A percentile compares a stretch with the other conserved stretches of the same genome.
Evolutionary conservation across 2,888 invertebrate species (phyloP).

Genomic region (Fabriciana adippe): DNA sequence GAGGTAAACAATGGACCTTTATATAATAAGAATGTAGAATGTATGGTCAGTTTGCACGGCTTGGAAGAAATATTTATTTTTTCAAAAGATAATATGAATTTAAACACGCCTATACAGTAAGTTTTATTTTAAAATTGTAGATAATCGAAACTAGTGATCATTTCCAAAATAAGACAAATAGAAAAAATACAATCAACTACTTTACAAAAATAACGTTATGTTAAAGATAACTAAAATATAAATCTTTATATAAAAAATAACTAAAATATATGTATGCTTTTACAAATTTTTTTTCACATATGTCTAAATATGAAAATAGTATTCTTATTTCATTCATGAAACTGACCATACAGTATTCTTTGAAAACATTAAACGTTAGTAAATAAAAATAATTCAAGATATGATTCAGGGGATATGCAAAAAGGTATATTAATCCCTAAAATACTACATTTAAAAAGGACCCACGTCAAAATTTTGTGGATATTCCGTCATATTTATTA

Average conservation of each 20-base stretch:
- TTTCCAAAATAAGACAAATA: neutral
- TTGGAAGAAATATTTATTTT: constrained; percentile 9
- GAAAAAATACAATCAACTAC: constrained; percentile 5
- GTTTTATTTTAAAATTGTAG: neutral
- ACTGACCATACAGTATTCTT: constrained; percentile 15
- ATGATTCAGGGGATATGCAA: constrained; percentile 40
- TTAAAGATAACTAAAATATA: no score
- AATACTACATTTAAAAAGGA: constrained; percentile 40
- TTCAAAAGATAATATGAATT: constrained; percentile 2
- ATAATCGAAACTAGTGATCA: neutral
- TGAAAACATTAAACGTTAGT: neutral
- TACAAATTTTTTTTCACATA: neutral
- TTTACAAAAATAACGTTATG: constrained; percentile 1
- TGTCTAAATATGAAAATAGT: neutral
- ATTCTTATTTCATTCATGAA: neutral
- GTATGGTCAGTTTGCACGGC: constrained; percentile 10
- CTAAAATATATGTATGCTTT: no score
- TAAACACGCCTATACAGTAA: neutral
- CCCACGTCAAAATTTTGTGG: constrained; percentile 58
- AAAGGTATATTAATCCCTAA: constrained; percentile 65
- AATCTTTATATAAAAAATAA: no score
- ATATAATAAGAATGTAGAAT: constrained; percentile 10
- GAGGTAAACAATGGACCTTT: constrained; percentile 14
- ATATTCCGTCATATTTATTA: constrained; percentile 54
- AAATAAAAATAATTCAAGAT: constrained; percentile 28